Base-by-base conservation (phyloP, 2,113 vertebrate genomes). In the Centropristis striata region DNA sequence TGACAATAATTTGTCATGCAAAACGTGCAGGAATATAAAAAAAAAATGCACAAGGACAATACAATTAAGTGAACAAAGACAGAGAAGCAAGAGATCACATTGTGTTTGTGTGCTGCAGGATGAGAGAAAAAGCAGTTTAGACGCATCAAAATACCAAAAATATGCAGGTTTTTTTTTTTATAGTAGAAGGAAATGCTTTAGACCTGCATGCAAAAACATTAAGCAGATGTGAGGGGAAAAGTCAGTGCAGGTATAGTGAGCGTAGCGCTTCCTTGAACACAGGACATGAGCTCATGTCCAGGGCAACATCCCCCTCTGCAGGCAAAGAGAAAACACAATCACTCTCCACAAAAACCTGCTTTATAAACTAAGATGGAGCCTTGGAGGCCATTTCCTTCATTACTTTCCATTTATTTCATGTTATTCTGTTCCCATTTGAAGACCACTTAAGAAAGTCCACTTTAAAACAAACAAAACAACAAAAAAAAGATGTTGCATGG, bases 291-390 rank as follows among this genome's bases (percentile, higher is more conserved):
- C 70, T 83, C 72, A 93, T 94, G 88, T 92, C 83, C 86, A 92
- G 91, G 92, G 90, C 95, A 95, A 95, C 91, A 95, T 87, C 93
- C 78, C 94, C 95, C 94, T 95, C 95, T 96, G 88, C 93, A 95
- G 95, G 93, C 88, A 86, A 84, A 87, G 66, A 73, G 71, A 85
- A n/a, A n/a, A 84, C 68, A 86, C 78, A 89, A 89, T 69, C 80
- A 73, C 46, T 63, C 65, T 41, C 15, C 42, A 83, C 65, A 81
- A 82, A 68, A 88, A 54, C 20, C 25, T 75, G 50, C 51, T 85
- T 77, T 53, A 71, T 81, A 55, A 86, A 81, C 80, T 84, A 85
- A 88, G 69, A 91, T 90, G 78, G 84, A 88, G 78, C 57, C 79
- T 87, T 77, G 66, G 73, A 83, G 81, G 81, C 82, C 68, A 84